Evolutionary conservation across 2,888 invertebrate species (phyloP).

Genomic region (Candidula unifasciata): DNA sequence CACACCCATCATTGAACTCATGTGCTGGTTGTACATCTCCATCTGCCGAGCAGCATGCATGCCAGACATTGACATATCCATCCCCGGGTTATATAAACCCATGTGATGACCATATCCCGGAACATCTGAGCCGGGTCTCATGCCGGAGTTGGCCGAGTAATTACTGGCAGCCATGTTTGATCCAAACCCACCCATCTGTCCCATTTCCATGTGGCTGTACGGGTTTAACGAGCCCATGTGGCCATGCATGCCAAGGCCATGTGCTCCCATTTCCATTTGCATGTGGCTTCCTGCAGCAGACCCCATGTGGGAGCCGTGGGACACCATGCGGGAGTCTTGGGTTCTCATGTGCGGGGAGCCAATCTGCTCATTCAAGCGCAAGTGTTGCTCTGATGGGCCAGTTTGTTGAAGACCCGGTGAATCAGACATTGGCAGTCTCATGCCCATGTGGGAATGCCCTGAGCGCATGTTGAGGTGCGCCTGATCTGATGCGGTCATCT

Average conservation of each 20-base stretch:
- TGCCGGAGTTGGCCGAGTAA: constrained; percentile 17
- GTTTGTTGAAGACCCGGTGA: constrained; percentile 43
- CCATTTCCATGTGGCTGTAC: constrained; percentile 38
- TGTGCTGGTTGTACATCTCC: constrained; percentile 51
- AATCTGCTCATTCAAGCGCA: constrained; percentile 39
- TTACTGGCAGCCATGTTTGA: constrained; percentile 23
- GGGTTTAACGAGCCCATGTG: constrained; percentile 44
- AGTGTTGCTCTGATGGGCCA: constrained; percentile 29
- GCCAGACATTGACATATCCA: constrained; percentile 24
- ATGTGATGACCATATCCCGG: constrained; percentile 40
- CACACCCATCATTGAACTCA: constrained; percentile 40
- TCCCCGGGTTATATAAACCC: constrained; percentile 32
- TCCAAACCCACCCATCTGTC: constrained; percentile 39
- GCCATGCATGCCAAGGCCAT: constrained; percentile 23
- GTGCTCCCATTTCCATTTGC: constrained; percentile 21
- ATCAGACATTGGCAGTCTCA: constrained; percentile 35
- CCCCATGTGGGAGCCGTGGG: constrained; percentile 45
- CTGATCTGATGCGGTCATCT: constrained; percentile 10
- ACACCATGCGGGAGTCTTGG: constrained; percentile 42
- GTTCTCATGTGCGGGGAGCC: constrained; percentile 46
- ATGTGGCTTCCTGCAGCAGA: constrained; percentile 16
- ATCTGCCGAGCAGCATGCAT: constrained; percentile 26
- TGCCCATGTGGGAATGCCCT: constrained; percentile 20
- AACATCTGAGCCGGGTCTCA: constrained; percentile 35
- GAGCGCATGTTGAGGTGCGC: constrained; percentile 22